phyloP scores from a whole-genome alignment of 2,888 invertebrate genomes.

The Euclidia mi region DNA sequence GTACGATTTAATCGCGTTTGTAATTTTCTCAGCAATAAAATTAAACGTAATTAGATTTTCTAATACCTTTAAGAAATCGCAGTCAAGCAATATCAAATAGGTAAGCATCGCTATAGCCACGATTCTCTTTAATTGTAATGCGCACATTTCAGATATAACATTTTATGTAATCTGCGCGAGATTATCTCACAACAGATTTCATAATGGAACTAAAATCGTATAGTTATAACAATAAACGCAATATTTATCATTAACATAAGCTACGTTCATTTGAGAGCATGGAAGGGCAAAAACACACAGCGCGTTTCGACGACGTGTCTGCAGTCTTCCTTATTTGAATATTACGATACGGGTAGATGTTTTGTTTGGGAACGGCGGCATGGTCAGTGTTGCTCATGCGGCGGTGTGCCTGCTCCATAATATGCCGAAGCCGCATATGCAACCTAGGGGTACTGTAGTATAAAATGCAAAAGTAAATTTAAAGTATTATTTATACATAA shows the following conservation, averaged over 20 bases:
- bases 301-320: conserved; percentile 31
- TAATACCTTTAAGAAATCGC: too few species aligned
- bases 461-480: too few species aligned
- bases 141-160: background rate
- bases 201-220: conserved; percentile 37
- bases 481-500: too few species aligned
- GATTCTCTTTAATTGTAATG: background rate
- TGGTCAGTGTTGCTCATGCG: background rate
- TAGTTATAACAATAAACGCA: conserved; percentile 63
- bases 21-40: too few species aligned
- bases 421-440: too few species aligned
- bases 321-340: conserved; percentile 41
- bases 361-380: conserved; percentile 5
- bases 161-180: conserved; percentile 9
- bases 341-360: conserved; percentile 38
- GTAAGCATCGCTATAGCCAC: background rate
- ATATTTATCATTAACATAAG: conserved; percentile 79
- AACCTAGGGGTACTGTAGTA: too few species aligned
- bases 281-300: conserved; percentile 60
- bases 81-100: too few species aligned
- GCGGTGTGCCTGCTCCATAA: too few species aligned
- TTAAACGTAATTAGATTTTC: too few species aligned
- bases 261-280: conserved; percentile 72
- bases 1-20: too few species aligned
- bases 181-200: conserved; percentile 26